phyloP scores from a whole-genome alignment of 1,140 invertebrate genomes.

The Macrotrachela quadricornifera region DNA sequence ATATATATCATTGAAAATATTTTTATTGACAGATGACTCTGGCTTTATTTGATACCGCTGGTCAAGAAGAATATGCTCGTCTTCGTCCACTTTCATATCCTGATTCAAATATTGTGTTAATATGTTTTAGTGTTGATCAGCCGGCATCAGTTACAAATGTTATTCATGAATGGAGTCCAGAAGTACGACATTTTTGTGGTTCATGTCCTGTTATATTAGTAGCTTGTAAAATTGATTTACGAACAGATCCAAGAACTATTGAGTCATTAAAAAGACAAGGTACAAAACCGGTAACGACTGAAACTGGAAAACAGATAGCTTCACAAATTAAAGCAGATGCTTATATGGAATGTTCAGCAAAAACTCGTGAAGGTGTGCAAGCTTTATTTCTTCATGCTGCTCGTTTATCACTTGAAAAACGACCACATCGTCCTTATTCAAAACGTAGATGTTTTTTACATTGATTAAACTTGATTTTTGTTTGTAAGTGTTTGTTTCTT shows the following conservation, averaged over 20 bases:
- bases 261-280: constrained; percentile 92
- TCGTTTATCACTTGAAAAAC: constrained; percentile 10
- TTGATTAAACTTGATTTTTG: no score
- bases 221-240: constrained; percentile 40
- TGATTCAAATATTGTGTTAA: constrained; percentile 54
- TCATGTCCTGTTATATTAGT: constrained; percentile 30
- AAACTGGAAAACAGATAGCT: constrained; percentile 13
- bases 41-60: constrained; percentile 48
- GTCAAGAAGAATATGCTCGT: constrained; percentile 85
- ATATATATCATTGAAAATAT: no score
- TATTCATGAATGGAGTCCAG: constrained; percentile 28
- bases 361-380: constrained; percentile 16
- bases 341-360: constrained; percentile 22
- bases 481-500: no score
- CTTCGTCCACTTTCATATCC: constrained; percentile 78
- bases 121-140: constrained; percentile 25
- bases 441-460: no score
- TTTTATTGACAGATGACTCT: no score
- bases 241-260: constrained; percentile 85
- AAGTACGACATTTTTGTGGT: constrained; percentile 31
- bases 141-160: constrained; percentile 27
- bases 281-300: constrained; percentile 83
- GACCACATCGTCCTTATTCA: no score
- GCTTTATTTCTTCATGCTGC: constrained; percentile 18
- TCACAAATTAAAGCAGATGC: constrained; percentile 11